Base-by-base conservation (phyloP, 2,113 vertebrate species). In the Grammomys dolichurus region DNA sequence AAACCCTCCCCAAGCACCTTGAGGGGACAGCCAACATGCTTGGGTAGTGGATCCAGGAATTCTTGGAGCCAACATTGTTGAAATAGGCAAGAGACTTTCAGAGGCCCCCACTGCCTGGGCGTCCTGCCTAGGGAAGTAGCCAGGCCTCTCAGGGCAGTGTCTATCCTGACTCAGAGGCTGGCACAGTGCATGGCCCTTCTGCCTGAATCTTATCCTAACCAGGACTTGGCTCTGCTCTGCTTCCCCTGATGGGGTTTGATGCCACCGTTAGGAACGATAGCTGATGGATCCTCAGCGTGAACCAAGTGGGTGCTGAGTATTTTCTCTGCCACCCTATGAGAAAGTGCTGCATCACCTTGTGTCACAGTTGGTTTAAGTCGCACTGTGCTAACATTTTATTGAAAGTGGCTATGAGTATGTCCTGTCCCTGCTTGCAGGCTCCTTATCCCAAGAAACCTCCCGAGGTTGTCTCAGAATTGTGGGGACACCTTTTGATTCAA, bases 21-120 rank as follows among this genome's bases (percentile, higher is more conserved):
- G 0, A 94, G 85, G 95, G 95, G 80, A 95, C 76, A 92, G 95
- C 95, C 93, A 78, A 77, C 89, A 90, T 0, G 0, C 88, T 88
- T 0, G 0, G 13, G 7, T 77, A 46, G 60, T 77, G 40, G 76
- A 93, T 95, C 97, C 95, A 97, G 95, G 95, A 97, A 98, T 97
- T 96, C 92, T 97, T 96, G 82, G 96, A 95, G 88, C 93, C 95
- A 85, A 13, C 72, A 1, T 60, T 6, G 43, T 70, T 11, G 85
- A 86, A 84, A 78, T 0, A 24, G 77, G 76, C 95, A 93, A 88
- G 85, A 96, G 87, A 80, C 95, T 93, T 78, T 89, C 1, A 0
- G 80, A 78, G 96, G 86, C 70, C 92, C 95, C 87, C 87, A 22
- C 54, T 67, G 56, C 75, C 91, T 13, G 31, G 92, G 96, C 94